Evolutionary conservation across 1,140 invertebrate species (phyloP), one percentile per base, ranked within the genome.

Genomic region (Vanessa atalanta): DNA sequence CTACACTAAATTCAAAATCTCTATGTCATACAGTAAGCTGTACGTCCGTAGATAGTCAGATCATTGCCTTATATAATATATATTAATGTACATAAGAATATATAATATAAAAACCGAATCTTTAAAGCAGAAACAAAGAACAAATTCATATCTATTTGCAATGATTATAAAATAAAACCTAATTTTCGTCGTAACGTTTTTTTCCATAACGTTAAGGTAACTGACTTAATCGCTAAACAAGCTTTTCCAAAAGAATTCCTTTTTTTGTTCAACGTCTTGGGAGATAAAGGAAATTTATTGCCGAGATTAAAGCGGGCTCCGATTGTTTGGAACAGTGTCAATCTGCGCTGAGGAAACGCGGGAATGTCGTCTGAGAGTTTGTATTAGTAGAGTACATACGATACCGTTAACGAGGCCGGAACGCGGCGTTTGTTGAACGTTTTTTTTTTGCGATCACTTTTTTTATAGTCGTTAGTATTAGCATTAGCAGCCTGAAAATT

Each of bases 231-330:
- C 81, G 83, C 79, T 76, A 83, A 80, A 84, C 81, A 83, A 79
- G 77, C 75, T 83, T 83, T 76, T 77, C 73, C 61, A 75, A 81
- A 82, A 79, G 72, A 81, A 80, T 80, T 80, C 78, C 73, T 79
- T 80, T 79, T 80, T 79, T 70, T 73, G 71, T 51, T 71, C 61
- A 78, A 81, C 80, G 83, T 85, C 83, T 85, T 78, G 77, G 76
- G 73, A 88, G 87, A 88, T 88, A 88, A 87, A 86, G 82, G 79
- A 80, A 88, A 88, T 88, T 88, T 88, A 88, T 88, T 88, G 86
- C 78, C 55, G 20, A 88, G 84, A 88, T 88, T 88, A 88, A 86
- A 85, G 78, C 77, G 76, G 72, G 73, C 73, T 77, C 74, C 83
- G 80, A 85, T 85, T 86, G 84, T 85, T 86, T 86, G 84, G 82